Percentiles rank a stretch among this genome's conserved stretches.
These are phyloP conservation scores for Chrysolina haemoptera DNA, from an alignment of 2,888 invertebrate species.

Conservation along the genomic window DNA sequence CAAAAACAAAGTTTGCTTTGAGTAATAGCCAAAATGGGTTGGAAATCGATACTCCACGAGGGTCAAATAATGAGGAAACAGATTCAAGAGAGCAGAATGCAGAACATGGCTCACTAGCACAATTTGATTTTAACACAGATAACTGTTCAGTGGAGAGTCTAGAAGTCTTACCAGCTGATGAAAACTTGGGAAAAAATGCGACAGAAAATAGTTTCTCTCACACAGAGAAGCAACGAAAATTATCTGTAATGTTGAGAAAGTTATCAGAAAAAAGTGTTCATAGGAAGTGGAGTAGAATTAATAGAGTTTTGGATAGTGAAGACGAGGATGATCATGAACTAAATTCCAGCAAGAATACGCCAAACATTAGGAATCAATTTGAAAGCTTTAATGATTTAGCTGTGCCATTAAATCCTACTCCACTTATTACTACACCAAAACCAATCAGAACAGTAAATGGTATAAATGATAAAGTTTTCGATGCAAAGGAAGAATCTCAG, in stretches of 20 bases:
- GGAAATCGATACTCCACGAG: not conserved
- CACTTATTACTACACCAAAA: not conserved
- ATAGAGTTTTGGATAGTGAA: not conserved
- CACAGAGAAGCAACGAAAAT: not conserved
- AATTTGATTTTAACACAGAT: not conserved
- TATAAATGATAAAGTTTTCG: not conserved
- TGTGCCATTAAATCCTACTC: not conserved
- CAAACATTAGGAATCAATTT: not conserved
- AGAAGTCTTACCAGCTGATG: not conserved
- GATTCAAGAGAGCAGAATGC: not conserved
- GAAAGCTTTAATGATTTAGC: not conserved
- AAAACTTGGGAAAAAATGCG: not conserved
- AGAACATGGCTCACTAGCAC: not conserved
- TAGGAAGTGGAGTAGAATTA: not conserved
- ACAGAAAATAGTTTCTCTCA: not conserved
- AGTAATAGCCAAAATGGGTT: not conserved
- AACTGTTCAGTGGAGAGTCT: not conserved
- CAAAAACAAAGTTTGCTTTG: not conserved
- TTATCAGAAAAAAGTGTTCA: not conserved
- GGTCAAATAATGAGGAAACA: not conserved
- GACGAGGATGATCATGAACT: not conserved
- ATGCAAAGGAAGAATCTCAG: slow-evolving; percentile 1
- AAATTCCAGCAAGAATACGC: not conserved
- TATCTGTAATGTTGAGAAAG: not conserved
- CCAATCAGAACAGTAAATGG: not conserved